Evolutionary conservation across 2,797 vertebrate genomes (phyloP), one percentile per base, ranked within the genome.

Genomic region (Malacoctenus gilli): DNA sequence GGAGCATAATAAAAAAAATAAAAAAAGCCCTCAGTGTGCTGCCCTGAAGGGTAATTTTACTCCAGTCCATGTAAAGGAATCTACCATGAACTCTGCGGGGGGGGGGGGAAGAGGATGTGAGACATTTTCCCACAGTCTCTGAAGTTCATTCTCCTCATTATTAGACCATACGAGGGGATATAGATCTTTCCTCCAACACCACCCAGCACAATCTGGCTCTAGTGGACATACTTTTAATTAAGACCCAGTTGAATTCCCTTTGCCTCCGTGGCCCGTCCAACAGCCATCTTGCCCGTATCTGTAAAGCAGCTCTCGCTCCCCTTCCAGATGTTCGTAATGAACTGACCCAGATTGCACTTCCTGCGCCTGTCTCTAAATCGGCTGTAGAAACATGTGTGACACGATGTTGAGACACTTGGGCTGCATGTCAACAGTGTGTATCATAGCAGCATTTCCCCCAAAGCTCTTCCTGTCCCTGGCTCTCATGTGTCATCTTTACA

Each of bases 341-440:
- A 75, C 67, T 89, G 86, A 92, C 89, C 89, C 82, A 89, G 85
- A 89, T 91, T 75, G 78, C 72, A 64, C 84, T 87, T 83, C 57
- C 72, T 83, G 75, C 65, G 75, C 64, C 58, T 23, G 40, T 65
- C 76, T 79, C 72, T 82, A 82, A 87, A 86, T 78, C 82, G 47
- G 75, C 68, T 77, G 75, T 72, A 55, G 66, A 67, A 77, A 75
- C 80, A 73, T 80, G 85, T 77, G 76, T 77, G 83, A 79, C 68
- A 83, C 30, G 40, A 75, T 85, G 86, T 85, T 55, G 64, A 82
- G 79, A 86, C 84, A 79, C 81, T 84, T 63, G 72, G 60, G 31
- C 78, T 67, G 66, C 76, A 82, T 85, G 85, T 90, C 89, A 85
- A 86, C 86, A 69, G 59, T 80, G 78, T 73, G 78, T 86, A 82